A percentile compares a stretch with the other conserved stretches of the same genome.
These are phyloP conservation scores for Amblyjoppa fuscipennis DNA, from an alignment of 2,888 invertebrate genomes.

Conservation along the genomic window DNA sequence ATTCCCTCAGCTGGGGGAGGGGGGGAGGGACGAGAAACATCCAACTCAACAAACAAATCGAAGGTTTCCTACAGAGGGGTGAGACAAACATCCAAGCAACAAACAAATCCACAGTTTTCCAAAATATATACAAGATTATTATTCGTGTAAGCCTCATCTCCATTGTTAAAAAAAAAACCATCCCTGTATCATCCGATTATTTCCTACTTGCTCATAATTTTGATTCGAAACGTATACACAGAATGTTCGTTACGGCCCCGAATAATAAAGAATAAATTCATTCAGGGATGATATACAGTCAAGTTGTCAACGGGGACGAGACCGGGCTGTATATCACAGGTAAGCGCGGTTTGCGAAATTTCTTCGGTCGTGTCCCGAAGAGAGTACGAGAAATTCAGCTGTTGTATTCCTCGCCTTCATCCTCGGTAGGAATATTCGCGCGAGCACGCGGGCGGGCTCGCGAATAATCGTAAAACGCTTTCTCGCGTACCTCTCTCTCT, in stretches of 20 bases:
- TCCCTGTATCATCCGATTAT: not conserved
- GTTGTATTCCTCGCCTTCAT: conserved; percentile 52
- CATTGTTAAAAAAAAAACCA: not conserved
- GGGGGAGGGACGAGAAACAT: too few species aligned
- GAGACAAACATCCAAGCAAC: not conserved
- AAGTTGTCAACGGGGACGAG: conserved; percentile 69
- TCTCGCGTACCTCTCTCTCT: conserved; percentile 37
- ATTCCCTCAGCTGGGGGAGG: too few species aligned
- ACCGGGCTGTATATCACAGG: conserved; percentile 62
- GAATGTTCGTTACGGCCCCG: not conserved
- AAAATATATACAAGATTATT: not conserved
- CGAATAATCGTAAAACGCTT: conserved; percentile 66
- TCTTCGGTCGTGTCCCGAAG: conserved; percentile 62
- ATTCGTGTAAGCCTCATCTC: not conserved
- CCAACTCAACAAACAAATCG: too few species aligned
- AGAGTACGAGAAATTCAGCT: conserved; percentile 44
- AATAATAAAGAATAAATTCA: conserved; percentile 59
- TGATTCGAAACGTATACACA: not conserved
- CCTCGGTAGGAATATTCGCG: conserved; percentile 55
- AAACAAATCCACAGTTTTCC: not conserved
- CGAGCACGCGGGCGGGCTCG: conserved; percentile 67
- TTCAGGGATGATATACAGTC: conserved; percentile 51
- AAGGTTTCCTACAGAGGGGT: too few species aligned
- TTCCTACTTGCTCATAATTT: not conserved
- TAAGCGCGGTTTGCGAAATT: conserved; percentile 68